These are phyloP conservation scores for Hiodon alosoides DNA, from an alignment of 2,113 vertebrate species.

Conservation along the genomic window DNA sequence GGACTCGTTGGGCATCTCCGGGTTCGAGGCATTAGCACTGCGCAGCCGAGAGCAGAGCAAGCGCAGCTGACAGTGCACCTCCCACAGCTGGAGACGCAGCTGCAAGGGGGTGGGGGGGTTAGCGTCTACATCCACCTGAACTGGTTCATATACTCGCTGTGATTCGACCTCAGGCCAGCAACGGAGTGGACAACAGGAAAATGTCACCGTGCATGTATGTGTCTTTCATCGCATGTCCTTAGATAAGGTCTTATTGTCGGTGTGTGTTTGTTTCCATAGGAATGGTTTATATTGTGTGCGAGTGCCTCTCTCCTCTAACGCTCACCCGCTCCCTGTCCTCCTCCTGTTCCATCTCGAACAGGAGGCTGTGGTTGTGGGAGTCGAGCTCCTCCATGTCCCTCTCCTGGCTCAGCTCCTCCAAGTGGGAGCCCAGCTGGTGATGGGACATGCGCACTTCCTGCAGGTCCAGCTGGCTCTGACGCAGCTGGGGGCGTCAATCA, in stretches of 20 bases:
- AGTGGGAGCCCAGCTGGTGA: constrained; percentile 73
- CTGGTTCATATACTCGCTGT: too few species aligned
- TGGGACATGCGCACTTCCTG: constrained; percentile 82
- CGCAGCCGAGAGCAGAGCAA: constrained; percentile 89
- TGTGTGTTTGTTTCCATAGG: not conserved
- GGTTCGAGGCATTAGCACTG: constrained; percentile 88
- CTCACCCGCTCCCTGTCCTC: constrained; percentile 92
- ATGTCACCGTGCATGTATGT: too few species aligned
- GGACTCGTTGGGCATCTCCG: constrained; percentile 85
- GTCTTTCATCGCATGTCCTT: too few species aligned
- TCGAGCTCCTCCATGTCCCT: constrained; percentile 76
- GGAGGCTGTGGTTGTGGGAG: constrained; percentile 76
- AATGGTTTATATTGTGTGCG: not conserved
- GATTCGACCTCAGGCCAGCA: too few species aligned
- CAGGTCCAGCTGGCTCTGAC: constrained; percentile 86
- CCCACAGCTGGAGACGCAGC: constrained; percentile 92
- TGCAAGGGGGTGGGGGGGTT: constrained; percentile 38
- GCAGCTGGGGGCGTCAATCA: constrained; percentile 61
- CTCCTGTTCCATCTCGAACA: constrained; percentile 94
- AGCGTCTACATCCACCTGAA: not conserved
- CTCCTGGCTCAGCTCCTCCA: constrained; percentile 84
- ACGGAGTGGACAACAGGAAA: too few species aligned
- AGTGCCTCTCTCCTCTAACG: constrained; percentile 58
- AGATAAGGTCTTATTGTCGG: too few species aligned
- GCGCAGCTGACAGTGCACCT: constrained; percentile 88